phyloP scores from a whole-genome alignment of 2,113 vertebrate species.

The Saccopteryx leptura region DNA sequence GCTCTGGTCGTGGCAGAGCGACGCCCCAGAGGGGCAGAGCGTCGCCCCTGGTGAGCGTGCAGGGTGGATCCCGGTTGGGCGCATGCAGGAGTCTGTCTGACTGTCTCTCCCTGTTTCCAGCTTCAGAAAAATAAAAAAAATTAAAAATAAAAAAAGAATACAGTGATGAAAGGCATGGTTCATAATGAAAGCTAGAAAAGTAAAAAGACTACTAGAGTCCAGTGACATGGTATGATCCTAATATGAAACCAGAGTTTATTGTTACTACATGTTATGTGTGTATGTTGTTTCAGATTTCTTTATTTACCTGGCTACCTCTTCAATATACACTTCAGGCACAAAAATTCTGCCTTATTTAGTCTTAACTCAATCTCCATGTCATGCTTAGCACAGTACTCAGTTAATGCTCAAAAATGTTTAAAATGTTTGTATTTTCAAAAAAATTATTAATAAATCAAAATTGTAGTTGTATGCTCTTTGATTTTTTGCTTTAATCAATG shows the following conservation, averaged over 20 bases:
- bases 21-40: too few species aligned
- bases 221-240: neutral
- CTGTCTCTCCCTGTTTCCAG: too few species aligned
- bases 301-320: constrained; percentile 35
- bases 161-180: neutral
- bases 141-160: neutral
- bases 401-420: neutral
- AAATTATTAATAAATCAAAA: neutral
- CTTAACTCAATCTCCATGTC: constrained; percentile 2
- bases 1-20: too few species aligned
- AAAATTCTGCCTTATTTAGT: neutral
- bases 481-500: neutral
- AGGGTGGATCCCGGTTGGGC: too few species aligned
- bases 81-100: too few species aligned
- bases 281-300: neutral
- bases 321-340: constrained; percentile 1
- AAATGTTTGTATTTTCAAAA: constrained; percentile 37
- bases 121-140: too few species aligned
- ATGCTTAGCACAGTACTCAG: neutral
- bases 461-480: constrained; percentile 9
- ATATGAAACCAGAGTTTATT: constrained; percentile 13
- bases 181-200: constrained; percentile 14
- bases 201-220: neutral
- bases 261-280: neutral
- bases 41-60: too few species aligned